Conservation (phyloP, 2,113 vertebrate species). For the Neodontobutis hainanensis region DNA sequence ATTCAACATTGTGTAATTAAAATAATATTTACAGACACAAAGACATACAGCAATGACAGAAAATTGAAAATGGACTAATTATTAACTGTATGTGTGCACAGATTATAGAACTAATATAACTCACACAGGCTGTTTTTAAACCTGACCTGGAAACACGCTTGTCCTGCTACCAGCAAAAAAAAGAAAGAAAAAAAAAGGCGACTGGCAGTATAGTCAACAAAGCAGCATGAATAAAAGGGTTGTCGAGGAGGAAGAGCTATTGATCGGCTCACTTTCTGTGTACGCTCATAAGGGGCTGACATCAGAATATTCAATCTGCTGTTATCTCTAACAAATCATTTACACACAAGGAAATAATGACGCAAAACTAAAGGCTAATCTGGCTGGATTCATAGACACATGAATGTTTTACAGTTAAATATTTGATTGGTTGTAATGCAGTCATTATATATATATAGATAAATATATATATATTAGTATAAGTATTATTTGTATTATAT, state of each 20-base stretch:
- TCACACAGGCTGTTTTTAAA: conserved; percentile 66
- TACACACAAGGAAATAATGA: conserved; percentile 67
- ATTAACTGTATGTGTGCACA: conserved; percentile 63
- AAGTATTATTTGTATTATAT: too few relatives aligned
- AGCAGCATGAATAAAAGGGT: conserved; percentile 72
- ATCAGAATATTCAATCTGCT: conserved; percentile 65
- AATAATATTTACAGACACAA: background rate
- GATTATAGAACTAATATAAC: conserved; percentile 52
- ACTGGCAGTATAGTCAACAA: conserved; percentile 61
- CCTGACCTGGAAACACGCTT: conserved; percentile 72
- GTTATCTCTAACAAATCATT: conserved; percentile 79
- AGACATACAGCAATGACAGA: conserved; percentile 13
- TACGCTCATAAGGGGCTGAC: conserved; percentile 58
- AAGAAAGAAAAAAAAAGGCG: conserved; percentile 66
- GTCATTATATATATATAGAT: too few relatives aligned
- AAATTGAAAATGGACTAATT: conserved; percentile 42
- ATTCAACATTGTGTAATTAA: background rate
- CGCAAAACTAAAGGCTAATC: conserved; percentile 68
- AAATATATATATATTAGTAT: too few relatives aligned
- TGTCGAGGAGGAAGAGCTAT: conserved; percentile 69
- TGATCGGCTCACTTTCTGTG: conserved; percentile 69
- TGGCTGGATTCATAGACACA: conserved; percentile 27
- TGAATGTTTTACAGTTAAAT: conserved; percentile 7
- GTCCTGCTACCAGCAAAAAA: conserved; percentile 66
- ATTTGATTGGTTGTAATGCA: too few relatives aligned